A percentile compares a stretch with the other conserved stretches of the same genome.
Conservation (phyloP, 2,888 invertebrate species). For the Perizoma affinitatum region DNA sequence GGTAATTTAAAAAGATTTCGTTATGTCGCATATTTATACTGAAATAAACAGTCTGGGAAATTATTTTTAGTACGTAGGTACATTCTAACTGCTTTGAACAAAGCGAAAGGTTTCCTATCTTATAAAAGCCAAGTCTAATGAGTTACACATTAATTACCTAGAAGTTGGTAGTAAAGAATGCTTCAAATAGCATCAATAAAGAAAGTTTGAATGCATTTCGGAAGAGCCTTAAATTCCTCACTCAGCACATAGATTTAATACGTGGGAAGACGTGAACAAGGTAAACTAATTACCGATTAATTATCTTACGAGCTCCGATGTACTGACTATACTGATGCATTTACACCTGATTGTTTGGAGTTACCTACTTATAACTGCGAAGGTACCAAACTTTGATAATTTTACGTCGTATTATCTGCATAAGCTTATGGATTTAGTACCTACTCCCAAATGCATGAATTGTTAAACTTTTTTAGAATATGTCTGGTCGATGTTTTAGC, state of each 20-base stretch:
- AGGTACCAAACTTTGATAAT: background rate
- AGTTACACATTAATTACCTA: no score
- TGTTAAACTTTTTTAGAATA: conserved; percentile 20
- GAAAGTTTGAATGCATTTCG: conserved; percentile 12
- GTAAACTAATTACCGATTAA: conserved; percentile 61
- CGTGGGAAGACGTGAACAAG: conserved; percentile 43
- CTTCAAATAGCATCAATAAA: background rate
- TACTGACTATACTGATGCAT: conserved; percentile 12
- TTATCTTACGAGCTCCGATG: conserved; percentile 35
- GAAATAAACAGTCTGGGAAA: no score
- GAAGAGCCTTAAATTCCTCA: conserved; percentile 18
- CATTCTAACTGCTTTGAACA: no score
- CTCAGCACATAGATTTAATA: conserved; percentile 22
- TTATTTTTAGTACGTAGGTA: no score
- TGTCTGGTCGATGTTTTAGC: conserved; percentile 20
- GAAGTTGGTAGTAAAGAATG: background rate
- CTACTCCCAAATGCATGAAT: background rate
- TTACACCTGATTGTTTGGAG: conserved; percentile 4
- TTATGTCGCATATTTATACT: no score
- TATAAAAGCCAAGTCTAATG: no score
- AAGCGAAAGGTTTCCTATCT: no score
- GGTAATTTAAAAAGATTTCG: no score
- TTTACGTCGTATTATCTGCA: background rate
- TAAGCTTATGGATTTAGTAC: no score
- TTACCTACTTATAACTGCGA: background rate